Conservation (phyloP, 2,113 vertebrate species). For the Caloenas nicobarica region DNA sequence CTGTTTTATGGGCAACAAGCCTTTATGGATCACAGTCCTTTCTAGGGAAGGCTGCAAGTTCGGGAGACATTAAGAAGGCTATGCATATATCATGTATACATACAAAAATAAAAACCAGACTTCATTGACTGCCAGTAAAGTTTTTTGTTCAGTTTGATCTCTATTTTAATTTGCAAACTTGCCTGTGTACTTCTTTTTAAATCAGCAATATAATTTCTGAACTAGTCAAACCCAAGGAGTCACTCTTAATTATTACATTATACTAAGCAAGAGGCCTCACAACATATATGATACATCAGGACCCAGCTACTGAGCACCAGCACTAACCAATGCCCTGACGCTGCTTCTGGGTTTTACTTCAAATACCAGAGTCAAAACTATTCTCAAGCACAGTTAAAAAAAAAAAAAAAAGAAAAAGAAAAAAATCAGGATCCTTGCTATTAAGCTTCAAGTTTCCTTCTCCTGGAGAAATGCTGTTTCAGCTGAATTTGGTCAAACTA, state of each 20-base stretch:
- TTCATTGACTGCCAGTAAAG: neutral
- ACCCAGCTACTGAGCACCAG: neutral
- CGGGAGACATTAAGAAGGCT: neutral
- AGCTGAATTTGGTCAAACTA: conserved; percentile 50
- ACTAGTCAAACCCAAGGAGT: neutral
- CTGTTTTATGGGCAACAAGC: neutral
- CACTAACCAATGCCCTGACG: neutral
- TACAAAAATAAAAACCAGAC: neutral
- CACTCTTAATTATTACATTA: neutral
- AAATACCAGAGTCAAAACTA: neutral
- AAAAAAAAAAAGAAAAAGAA: too few species aligned
- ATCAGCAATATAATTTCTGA: neutral
- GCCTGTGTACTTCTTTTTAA: neutral
- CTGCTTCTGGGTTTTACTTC: neutral
- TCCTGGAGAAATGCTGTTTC: conserved; percentile 13
- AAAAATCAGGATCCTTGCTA: neutral
- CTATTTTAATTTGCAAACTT: neutral
- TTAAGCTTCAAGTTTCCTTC: conserved; percentile 26
- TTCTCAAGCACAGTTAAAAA: neutral
- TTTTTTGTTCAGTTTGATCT: neutral
- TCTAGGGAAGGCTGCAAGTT: neutral
- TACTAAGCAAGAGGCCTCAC: neutral
- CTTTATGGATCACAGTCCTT: neutral
- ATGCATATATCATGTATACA: too few species aligned
- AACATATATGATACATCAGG: neutral